Evolutionary conservation across 2,888 invertebrate genomes (phyloP).

Genomic region (Eristalis tenax): DNA sequence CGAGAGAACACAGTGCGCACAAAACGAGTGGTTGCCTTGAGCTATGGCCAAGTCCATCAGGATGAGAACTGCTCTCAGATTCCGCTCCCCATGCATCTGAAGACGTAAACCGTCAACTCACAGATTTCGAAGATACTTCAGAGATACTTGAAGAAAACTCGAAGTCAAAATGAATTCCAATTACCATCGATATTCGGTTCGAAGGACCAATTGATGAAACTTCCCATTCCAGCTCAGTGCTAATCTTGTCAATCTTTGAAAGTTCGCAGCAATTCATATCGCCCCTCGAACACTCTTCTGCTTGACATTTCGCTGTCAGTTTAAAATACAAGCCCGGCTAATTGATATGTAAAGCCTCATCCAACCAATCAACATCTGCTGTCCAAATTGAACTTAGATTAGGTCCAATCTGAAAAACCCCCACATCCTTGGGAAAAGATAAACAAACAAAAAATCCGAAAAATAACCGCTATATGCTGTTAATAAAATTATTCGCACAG

Average conservation of each 20-base stretch:
- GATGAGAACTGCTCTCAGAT: too few species aligned
- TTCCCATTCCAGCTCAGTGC: background rate
- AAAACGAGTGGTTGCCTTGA: too few species aligned
- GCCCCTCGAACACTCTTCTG: background rate
- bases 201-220: background rate
- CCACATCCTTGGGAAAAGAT: background rate
- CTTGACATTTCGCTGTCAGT: background rate
- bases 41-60: too few species aligned
- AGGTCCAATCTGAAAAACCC: constrained; percentile 7
- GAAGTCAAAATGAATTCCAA: background rate
- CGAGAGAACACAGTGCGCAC: too few species aligned
- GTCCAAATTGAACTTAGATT: constrained; percentile 38
- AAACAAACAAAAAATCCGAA: background rate
- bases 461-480: constrained; percentile 11
- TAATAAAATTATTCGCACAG: constrained; percentile 19
- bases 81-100: too few species aligned
- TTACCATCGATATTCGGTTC: background rate
- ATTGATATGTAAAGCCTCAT: background rate
- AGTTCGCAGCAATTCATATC: background rate
- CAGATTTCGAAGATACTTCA: background rate
- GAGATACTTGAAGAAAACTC: too few species aligned
- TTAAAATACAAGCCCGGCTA: background rate
- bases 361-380: background rate
- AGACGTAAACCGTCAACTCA: background rate
- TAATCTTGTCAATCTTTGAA: background rate